These are phyloP conservation scores for Carabus problematicus DNA, from an alignment of 2,888 invertebrate genomes.

Conservation along the genomic window DNA sequence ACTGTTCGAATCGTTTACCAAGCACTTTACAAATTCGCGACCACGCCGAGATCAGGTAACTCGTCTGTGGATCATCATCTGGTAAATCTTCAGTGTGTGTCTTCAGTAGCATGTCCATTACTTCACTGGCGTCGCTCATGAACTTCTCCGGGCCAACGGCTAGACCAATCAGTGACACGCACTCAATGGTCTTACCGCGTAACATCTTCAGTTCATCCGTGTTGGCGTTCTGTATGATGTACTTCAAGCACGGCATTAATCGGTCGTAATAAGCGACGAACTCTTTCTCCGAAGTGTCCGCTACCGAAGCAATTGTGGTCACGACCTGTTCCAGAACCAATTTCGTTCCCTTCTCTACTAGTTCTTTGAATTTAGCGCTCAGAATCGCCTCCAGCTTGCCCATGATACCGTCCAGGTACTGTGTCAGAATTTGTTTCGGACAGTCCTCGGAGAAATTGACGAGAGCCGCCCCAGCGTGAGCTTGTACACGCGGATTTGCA, in stretches of 20 bases:
- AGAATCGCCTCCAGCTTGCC: constrained; percentile 88
- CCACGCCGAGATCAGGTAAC: constrained; percentile 99
- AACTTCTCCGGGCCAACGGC: constrained; percentile 87
- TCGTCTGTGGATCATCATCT: constrained; percentile 96
- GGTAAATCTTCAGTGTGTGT: constrained; percentile 87
- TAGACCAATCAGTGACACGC: constrained; percentile 95
- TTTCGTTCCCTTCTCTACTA: constrained; percentile 93
- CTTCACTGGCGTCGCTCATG: constrained; percentile 88
- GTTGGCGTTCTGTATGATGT: constrained; percentile 93
- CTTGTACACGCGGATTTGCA: constrained; percentile 91
- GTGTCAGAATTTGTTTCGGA: constrained; percentile 90
- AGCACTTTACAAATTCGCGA: constrained; percentile 91
- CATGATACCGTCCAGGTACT: constrained; percentile 92
- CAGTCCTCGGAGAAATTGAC: constrained; percentile 99
- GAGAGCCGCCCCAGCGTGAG: constrained; percentile 90
- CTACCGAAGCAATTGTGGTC: constrained; percentile 98
- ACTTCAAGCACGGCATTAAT: constrained; percentile 93
- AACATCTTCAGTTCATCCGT: constrained; percentile 87
- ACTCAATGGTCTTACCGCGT: constrained; percentile 98
- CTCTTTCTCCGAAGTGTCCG: constrained; percentile 96
- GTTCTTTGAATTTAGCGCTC: constrained; percentile 91
- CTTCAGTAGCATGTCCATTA: constrained; percentile 93
- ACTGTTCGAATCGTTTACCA: constrained; percentile 87
- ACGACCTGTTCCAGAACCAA: constrained; percentile 97
- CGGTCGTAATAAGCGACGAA: constrained; percentile 95